phyloP scores from a whole-genome alignment of 1,140 invertebrate species.

The Cheumatopsyche charites region DNA sequence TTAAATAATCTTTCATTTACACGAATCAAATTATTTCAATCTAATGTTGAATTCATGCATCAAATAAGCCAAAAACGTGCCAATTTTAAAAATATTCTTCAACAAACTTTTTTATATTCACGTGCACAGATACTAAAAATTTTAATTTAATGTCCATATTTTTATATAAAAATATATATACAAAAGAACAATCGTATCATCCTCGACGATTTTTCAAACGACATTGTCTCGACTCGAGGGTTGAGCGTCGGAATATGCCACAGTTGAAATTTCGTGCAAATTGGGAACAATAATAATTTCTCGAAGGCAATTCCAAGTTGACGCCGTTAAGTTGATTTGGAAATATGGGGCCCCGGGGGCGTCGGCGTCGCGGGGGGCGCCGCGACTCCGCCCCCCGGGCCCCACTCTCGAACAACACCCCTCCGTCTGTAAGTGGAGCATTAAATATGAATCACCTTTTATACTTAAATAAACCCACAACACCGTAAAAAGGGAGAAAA shows the following conservation, averaged over 20 bases:
- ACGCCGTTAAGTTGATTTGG: conserved; percentile 42
- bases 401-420: background rate
- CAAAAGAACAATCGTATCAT: too few relatives aligned
- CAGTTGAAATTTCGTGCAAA: conserved; percentile 8
- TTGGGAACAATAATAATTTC: conserved; percentile 41
- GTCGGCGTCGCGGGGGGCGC: background rate
- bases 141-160: too few relatives aligned
- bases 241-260: conserved; percentile 3
- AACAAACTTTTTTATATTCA: too few relatives aligned
- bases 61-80: too few relatives aligned
- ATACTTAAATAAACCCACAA: conserved; percentile 47
- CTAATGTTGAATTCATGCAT: too few relatives aligned
- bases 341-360: conserved; percentile 36
- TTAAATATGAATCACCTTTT: conserved; percentile 48
- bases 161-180: too few relatives aligned
- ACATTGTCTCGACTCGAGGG: background rate
- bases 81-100: too few relatives aligned
- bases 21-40: too few relatives aligned
- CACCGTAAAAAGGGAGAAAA: conserved; percentile 43
- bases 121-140: too few relatives aligned
- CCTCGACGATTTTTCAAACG: too few relatives aligned
- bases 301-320: conserved; percentile 40
- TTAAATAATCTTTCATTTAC: too few relatives aligned
- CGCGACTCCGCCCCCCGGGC: too few relatives aligned
- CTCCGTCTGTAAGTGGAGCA: conserved; percentile 43